Conservation (phyloP, 2,888 invertebrate species). For the Noctuana brunneofusca region DNA sequence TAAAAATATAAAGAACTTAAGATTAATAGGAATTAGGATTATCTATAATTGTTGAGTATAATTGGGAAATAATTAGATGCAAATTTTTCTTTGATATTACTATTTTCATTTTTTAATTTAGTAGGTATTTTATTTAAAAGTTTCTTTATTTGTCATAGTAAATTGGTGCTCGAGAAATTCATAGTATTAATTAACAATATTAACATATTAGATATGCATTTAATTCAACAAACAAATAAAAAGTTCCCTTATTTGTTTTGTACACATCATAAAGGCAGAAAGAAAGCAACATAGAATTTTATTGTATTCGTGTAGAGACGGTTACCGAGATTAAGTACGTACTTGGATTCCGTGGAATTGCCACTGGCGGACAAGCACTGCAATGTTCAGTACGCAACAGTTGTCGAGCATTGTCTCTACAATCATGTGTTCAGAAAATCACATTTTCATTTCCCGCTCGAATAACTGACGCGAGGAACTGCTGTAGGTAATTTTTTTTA, state of each 20-base stretch:
- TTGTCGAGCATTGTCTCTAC: slow-evolving; percentile 18
- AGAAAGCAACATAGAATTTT: not conserved
- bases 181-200: too few species aligned
- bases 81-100: too few species aligned
- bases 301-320: not conserved
- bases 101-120: too few species aligned
- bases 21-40: too few species aligned
- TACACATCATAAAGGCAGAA: not conserved
- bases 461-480: not conserved
- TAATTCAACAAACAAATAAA: too few species aligned
- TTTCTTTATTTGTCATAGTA: too few species aligned
- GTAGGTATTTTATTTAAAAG: too few species aligned
- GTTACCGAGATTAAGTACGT: slow-evolving; percentile 17
- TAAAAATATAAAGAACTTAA: too few species aligned
- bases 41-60: too few species aligned
- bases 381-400: slow-evolving; percentile 24
- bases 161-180: too few species aligned
- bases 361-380: slow-evolving; percentile 9
- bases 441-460: not conserved
- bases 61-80: too few species aligned
- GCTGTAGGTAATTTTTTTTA: not conserved
- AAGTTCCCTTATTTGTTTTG: not conserved
- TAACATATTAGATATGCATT: too few species aligned
- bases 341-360: slow-evolving; percentile 17
- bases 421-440: slow-evolving; percentile 17